Evolutionary conservation across 2,797 vertebrate species (phyloP).

Genomic region (Neopelma chrysocephalum): DNA sequence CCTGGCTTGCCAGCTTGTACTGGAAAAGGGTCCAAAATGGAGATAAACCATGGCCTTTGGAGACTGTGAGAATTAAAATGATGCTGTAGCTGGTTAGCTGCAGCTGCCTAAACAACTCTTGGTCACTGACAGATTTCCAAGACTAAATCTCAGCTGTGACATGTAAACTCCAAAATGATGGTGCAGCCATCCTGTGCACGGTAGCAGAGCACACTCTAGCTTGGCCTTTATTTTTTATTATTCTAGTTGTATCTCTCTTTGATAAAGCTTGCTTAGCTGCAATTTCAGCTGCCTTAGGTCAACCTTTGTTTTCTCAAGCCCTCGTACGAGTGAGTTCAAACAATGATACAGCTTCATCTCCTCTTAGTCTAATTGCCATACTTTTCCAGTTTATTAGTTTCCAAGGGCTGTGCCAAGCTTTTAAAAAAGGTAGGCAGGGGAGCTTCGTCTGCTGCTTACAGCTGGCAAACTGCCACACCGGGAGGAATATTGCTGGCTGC

Average conservation of each 20-base stretch:
- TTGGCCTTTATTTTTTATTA: background rate
- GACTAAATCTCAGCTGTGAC: background rate
- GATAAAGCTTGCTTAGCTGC: slow-evolving; percentile 12
- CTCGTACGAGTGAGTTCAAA: background rate
- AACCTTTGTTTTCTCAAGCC: slow-evolving; percentile 39
- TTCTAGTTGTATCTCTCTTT: background rate
- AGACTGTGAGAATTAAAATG: background rate
- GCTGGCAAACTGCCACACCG: slow-evolving; percentile 59
- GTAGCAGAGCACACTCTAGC: background rate
- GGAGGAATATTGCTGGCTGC: slow-evolving; percentile 60
- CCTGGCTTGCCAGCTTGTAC: background rate
- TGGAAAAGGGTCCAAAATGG: background rate
- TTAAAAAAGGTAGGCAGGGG: slow-evolving; percentile 74
- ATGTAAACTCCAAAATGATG: background rate
- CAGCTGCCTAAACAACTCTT: background rate
- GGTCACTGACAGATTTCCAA: background rate
- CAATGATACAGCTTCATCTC: slow-evolving; percentile 65
- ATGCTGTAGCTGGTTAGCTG: background rate
- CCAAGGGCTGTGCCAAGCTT: slow-evolving; percentile 72
- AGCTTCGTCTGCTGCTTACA: slow-evolving; percentile 44
- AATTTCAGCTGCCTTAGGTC: slow-evolving; percentile 19
- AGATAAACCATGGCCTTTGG: background rate
- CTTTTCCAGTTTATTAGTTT: slow-evolving; percentile 76
- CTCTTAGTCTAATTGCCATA: slow-evolving; percentile 61
- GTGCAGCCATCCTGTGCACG: background rate